Conservation (phyloP, 1,140 invertebrate species). For the Atopsyche davidsoni region DNA sequence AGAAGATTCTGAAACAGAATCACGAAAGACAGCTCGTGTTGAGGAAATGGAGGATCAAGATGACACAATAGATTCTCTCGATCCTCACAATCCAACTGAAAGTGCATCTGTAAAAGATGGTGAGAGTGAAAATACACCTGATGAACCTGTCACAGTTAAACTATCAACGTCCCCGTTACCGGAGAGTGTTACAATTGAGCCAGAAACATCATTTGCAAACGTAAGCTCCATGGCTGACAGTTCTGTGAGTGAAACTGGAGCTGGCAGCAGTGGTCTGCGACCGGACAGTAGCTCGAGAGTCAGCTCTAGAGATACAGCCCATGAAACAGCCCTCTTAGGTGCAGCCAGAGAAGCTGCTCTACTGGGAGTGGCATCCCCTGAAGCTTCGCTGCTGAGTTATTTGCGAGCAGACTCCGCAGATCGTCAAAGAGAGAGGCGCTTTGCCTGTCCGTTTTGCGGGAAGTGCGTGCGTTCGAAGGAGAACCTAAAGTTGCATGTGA, state of each 20-base stretch:
- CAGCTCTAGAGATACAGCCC: not conserved
- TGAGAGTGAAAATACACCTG: slow-evolving; percentile 1
- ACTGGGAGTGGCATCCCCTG: slow-evolving; percentile 44
- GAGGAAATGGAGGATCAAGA: slow-evolving; percentile 60
- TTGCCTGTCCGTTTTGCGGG: slow-evolving; percentile 82
- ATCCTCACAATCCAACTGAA: slow-evolving; percentile 28
- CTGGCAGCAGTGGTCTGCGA: slow-evolving; percentile 35
- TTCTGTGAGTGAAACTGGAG: slow-evolving; percentile 40
- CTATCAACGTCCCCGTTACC: slow-evolving; percentile 32
- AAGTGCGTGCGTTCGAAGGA: slow-evolving; percentile 84
- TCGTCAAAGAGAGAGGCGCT: slow-evolving; percentile 60
- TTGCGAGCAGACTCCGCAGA: slow-evolving; percentile 57
- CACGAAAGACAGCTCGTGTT: slow-evolving; percentile 23
- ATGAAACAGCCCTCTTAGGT: slow-evolving; percentile 7
- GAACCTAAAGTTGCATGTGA: slow-evolving; percentile 80
- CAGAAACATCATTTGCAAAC: slow-evolving; percentile 42
- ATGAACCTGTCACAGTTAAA: slow-evolving; percentile 9
- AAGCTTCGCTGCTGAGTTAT: slow-evolving; percentile 58
- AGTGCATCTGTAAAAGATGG: slow-evolving; percentile 1
- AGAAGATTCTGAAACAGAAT: slow-evolving; percentile 36
- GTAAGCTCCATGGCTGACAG: slow-evolving; percentile 47
- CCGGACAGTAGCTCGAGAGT: slow-evolving; percentile 18
- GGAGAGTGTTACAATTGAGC: slow-evolving; percentile 14
- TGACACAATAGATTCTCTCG: slow-evolving; percentile 60
- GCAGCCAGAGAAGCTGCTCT: slow-evolving; percentile 31